Evolutionary conservation across 2,797 vertebrate species (phyloP).

Genomic region (Ceyx erithaca): DNA sequence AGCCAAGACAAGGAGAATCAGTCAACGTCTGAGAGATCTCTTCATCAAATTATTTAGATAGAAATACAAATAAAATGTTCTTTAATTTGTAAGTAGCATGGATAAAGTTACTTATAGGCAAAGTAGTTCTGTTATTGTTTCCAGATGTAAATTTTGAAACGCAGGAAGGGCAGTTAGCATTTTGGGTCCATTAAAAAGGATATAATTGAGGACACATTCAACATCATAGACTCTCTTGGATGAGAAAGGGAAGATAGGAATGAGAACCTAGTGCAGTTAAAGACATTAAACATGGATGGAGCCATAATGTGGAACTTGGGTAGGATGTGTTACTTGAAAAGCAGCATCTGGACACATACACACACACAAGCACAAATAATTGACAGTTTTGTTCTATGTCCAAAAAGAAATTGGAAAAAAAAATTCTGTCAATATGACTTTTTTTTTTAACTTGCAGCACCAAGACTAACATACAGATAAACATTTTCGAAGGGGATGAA

Average conservation of each 20-base stretch:
- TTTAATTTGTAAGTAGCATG: constrained; percentile 38
- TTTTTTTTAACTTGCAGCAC: neutral
- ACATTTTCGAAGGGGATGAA: neutral
- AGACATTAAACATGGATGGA: neutral
- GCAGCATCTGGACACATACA: neutral
- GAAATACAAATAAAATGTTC: constrained; percentile 33
- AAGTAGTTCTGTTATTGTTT: constrained; percentile 51
- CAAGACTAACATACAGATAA: neutral
- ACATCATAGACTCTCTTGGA: neutral
- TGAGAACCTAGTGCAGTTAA: neutral
- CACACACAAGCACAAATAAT: neutral
- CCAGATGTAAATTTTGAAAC: constrained; percentile 46
- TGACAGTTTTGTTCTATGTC: neutral
- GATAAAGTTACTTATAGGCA: constrained; percentile 38
- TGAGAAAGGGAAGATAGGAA: neutral
- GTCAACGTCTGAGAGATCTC: neutral
- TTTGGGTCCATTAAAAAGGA: constrained; percentile 10
- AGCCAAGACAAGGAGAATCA: neutral
- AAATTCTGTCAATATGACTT: neutral
- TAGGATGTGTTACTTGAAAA: constrained; percentile 40
- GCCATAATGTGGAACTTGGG: neutral
- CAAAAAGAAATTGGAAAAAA: neutral
- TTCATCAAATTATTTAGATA: constrained; percentile 23
- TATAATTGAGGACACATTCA: neutral
- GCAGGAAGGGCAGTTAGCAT: constrained; percentile 12